Evolutionary conservation across 2,888 invertebrate genomes (phyloP).

Genomic region (Pseudeuparius sepicola): DNA sequence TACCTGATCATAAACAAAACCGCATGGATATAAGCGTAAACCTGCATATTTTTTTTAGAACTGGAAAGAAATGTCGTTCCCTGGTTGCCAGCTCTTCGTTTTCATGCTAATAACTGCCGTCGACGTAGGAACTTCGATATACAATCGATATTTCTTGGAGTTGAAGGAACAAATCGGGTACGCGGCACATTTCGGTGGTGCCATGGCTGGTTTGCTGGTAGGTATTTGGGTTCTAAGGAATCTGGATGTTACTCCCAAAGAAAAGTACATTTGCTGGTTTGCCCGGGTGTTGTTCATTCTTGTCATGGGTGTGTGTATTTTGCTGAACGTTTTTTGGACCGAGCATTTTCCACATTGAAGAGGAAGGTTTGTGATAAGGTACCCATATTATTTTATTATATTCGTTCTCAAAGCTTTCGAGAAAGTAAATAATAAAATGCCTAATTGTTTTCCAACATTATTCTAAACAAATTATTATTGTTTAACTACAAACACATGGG

Average conservation of each 20-base stretch:
- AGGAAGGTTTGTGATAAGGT: slow-evolving; percentile 34
- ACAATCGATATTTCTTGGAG: slow-evolving; percentile 66
- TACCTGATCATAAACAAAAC: slow-evolving; percentile 34
- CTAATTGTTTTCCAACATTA: no score
- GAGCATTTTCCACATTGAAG: slow-evolving; percentile 17
- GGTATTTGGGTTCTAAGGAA: slow-evolving; percentile 56
- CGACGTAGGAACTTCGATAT: slow-evolving; percentile 84
- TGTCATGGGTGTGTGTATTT: slow-evolving; percentile 50
- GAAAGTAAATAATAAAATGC: no score
- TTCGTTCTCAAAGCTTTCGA: no score
- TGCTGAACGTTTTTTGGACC: slow-evolving; percentile 26
- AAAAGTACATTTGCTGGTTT: slow-evolving; percentile 53
- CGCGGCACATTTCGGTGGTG: slow-evolving; percentile 80
- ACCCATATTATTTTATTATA: no score
- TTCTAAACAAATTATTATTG: no score
- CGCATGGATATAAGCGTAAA: neutral
- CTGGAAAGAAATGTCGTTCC: slow-evolving; percentile 93
- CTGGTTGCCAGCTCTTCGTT: slow-evolving; percentile 70
- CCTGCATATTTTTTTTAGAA: slow-evolving; percentile 58
- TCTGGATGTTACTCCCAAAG: slow-evolving; percentile 49
- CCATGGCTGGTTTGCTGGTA: slow-evolving; percentile 69
- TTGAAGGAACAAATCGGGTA: slow-evolving; percentile 74
- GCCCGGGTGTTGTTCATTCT: slow-evolving; percentile 59
- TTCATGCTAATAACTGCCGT: slow-evolving; percentile 68
- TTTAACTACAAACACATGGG: no score